Evolutionary conservation across 2,797 vertebrate species (phyloP), one percentile per base, ranked within the genome.

Genomic region (Cryptoblepharus egeriae): DNA sequence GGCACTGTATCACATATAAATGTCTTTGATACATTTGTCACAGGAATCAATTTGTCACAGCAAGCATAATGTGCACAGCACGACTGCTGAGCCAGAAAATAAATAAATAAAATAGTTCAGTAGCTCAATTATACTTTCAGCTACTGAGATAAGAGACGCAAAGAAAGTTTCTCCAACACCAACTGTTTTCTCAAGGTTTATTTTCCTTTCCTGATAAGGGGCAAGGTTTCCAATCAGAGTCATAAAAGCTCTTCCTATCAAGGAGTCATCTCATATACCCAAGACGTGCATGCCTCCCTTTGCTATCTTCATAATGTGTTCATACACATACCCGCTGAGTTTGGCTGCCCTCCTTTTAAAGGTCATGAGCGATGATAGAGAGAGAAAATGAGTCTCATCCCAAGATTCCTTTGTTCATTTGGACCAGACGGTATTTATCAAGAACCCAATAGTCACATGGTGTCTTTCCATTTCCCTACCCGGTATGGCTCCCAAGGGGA

Each of bases 161-260:
- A 20, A 60, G 39, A 60, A 60, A 13, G 28, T 10, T 57, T 30
- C 13, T 32, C 2, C 1, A 3, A 24, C 58, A 7, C 39, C 71
- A 88, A 73, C 5, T n/a, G 45, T 68, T 71, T 45, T 61, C 37
- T 81, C 60, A 84, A 81, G 2, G 55, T 87, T 68, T 32, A n/a
- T 63, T 37, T 75, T 77, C 76, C 49, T 26, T 3, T 71, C 60
- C 67, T 28, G 16, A 84, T 18, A 83, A 79, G 2, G 9, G 28
- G 28, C 28, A 74, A 37, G 22, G 52, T 20, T 67, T 32, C 24
- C 37, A 20, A 37, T 35, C 20, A 58, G 5, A 12, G 22, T 15
- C 49, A 61, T 32, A 2, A n/a, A 45, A 81, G 32, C 11, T 82
- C 79, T 82, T 32, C 13, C 24, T 78, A 8, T 16, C 67, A 84